Conservation (phyloP, 2,888 invertebrate genomes). For the Drosophila lutescens region DNA sequence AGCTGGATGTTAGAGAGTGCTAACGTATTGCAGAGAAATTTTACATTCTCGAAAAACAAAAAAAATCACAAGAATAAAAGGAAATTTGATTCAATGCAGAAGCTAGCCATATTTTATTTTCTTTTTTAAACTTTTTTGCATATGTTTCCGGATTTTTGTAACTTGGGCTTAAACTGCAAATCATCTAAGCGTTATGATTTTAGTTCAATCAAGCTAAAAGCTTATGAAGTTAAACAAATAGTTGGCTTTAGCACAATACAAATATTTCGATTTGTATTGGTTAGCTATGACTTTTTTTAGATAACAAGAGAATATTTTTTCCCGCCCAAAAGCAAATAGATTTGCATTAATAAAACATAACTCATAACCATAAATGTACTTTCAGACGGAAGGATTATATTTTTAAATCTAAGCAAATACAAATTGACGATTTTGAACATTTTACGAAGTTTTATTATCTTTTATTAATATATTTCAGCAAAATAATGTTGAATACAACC, state of each 20-base stretch:
- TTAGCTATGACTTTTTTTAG: not conserved
- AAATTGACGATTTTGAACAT: too few relatives aligned
- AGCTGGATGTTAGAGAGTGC: slow-evolving; percentile 10
- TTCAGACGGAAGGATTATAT: too few relatives aligned
- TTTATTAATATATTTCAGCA: too few relatives aligned
- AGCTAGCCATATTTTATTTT: slow-evolving; percentile 11
- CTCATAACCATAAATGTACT: not conserved
- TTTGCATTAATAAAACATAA: not conserved
- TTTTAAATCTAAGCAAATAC: too few relatives aligned
- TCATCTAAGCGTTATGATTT: not conserved
- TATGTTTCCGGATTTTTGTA: not conserved
- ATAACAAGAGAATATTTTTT: not conserved
- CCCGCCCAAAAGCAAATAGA: not conserved
- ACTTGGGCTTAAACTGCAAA: not conserved
- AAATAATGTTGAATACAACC: too few relatives aligned
- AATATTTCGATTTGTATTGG: not conserved
- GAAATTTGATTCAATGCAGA: slow-evolving; percentile 8
- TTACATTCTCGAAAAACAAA: not conserved
- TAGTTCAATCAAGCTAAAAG: not conserved
- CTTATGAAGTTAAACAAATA: not conserved
- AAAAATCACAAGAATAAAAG: not conserved
- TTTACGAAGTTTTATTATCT: too few relatives aligned
- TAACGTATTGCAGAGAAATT: slow-evolving; percentile 4
- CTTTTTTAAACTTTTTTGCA: not conserved
- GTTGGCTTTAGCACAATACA: not conserved